phyloP scores from a whole-genome alignment of 2,113 vertebrate species.

The Sclerurus mexicanus region DNA sequence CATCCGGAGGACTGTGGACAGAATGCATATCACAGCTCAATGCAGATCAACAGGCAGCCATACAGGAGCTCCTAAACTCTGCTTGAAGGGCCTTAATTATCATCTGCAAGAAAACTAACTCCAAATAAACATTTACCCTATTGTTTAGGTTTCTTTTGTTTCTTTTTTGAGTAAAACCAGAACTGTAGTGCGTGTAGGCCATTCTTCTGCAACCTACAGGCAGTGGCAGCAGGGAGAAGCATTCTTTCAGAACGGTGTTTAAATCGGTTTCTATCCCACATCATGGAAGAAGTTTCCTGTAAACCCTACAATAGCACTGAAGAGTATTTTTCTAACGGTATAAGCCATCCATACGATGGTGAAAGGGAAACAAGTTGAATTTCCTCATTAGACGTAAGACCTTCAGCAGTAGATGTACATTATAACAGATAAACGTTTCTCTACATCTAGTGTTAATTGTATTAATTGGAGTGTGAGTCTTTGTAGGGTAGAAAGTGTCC shows the following conservation, averaged over 20 bases:
- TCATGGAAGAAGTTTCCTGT: conserved; percentile 56
- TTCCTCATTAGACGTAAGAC: conserved; percentile 70
- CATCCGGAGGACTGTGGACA: conserved; percentile 92
- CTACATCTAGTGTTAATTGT: conserved; percentile 71
- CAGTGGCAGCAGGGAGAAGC: conserved; percentile 59
- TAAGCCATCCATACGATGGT: conserved; percentile 62
- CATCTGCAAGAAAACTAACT: conserved; percentile 79
- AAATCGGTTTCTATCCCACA: conserved; percentile 45
- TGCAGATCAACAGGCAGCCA: conserved; percentile 93
- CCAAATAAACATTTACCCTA: conserved; percentile 84
- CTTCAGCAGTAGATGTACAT: conserved; percentile 64
- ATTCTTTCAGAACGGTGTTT: conserved; percentile 50
- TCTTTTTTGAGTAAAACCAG: conserved; percentile 79
- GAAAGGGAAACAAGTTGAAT: conserved; percentile 67
- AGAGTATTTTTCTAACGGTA: conserved; percentile 81
- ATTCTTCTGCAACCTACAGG: conserved; percentile 67
- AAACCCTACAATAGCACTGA: conserved; percentile 73
- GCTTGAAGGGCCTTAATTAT: conserved; percentile 83
- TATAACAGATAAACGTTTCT: conserved; percentile 68
- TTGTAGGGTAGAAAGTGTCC: conserved; percentile 63
- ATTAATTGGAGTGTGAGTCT: conserved; percentile 71
- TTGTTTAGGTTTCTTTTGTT: conserved; percentile 85
- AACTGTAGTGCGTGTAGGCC: conserved; percentile 77
- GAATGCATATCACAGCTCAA: conserved; percentile 93
- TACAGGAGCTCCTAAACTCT: conserved; percentile 94